Conservation (phyloP, 1,140 invertebrate genomes). For the Campoletis sonorensis region DNA sequence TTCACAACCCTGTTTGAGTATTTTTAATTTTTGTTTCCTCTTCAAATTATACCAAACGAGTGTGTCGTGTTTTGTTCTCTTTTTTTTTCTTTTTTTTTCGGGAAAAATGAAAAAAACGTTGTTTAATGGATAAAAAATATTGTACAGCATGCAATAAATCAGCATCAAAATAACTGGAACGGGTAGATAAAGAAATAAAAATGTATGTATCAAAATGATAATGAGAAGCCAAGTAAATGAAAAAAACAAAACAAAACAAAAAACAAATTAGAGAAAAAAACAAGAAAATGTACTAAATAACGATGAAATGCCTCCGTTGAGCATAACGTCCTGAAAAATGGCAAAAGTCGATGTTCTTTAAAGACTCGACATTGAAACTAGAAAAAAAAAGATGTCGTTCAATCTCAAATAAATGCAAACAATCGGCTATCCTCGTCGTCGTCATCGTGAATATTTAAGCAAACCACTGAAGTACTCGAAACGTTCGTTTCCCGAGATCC, state of each 20-base stretch:
- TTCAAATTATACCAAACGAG: too few species aligned
- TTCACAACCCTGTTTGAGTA: too few species aligned
- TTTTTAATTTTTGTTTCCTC: too few species aligned
- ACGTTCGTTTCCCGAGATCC: too few species aligned
- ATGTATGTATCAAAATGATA: neutral
- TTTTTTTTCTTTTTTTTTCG: too few species aligned
- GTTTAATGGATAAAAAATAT: too few species aligned
- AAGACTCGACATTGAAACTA: neutral
- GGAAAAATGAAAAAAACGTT: too few species aligned
- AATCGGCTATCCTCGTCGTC: neutral
- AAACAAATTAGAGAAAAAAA: neutral
- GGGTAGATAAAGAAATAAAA: neutral
- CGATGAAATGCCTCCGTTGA: slow-evolving; percentile 31
- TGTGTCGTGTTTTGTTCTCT: too few species aligned
- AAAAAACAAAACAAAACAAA: neutral
- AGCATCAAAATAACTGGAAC: neutral
- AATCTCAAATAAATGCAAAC: neutral
- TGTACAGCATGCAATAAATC: neutral
- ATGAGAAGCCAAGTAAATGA: neutral
- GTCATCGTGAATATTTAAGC: neutral
- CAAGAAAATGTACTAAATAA: neutral
- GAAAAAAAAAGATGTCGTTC: neutral
- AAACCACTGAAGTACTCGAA: neutral
- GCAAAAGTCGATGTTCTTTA: slow-evolving; percentile 15
- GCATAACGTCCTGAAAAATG: slow-evolving; percentile 25